Evolutionary conservation across 2,888 invertebrate species (phyloP), one percentile per base, ranked within the genome.

Genomic region (Latrodectus elegans): DNA sequence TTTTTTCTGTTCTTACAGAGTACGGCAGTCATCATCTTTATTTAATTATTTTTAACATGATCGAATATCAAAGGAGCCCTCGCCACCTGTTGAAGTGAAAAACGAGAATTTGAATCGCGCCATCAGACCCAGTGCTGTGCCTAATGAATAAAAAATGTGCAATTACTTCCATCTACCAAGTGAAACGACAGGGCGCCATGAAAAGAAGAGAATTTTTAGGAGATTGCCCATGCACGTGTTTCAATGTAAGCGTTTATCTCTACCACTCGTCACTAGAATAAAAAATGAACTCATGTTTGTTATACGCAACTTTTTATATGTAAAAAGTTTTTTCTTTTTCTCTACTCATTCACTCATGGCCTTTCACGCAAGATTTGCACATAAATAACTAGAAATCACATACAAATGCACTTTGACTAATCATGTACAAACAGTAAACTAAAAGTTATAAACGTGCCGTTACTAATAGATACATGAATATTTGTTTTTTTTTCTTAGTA

Each of bases 401-500:
- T 87, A 87, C 86, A 87, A 87, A 87, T 86, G 75, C 86, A 81
- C 80, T 80, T 81, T 76, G 86, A 81, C 81, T 87, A 87, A 86
- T 73, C 38, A 68, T 81, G 72, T 87, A 87, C 72, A 87, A 87
- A 87, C 72, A 85, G 79, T 75, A 64, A 85, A 87, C 81, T 72
- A 67, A 86, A 80, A 14, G 51, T 72, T 80, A 87, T 60, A 87
- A 82, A 87, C 73, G 86, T 81, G 81, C 86, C 81, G 64, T 75
- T 76, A 82, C 53, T 73, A 73, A 49, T 73, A 81, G 60, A 53
- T 67, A 65, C n/a, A 73, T 51, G 52, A 38, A 22, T 22, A 73
- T 60, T 17, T 17, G 17, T 60, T 53, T 60, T 51, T 38, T 53
- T 67, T 51, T 70, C 38, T 38, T 38, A 38, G 51, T 52, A 51